These are phyloP conservation scores for Eupristina koningsbergeri DNA, from an alignment of 1,140 invertebrate genomes.

Conservation along the genomic window DNA sequence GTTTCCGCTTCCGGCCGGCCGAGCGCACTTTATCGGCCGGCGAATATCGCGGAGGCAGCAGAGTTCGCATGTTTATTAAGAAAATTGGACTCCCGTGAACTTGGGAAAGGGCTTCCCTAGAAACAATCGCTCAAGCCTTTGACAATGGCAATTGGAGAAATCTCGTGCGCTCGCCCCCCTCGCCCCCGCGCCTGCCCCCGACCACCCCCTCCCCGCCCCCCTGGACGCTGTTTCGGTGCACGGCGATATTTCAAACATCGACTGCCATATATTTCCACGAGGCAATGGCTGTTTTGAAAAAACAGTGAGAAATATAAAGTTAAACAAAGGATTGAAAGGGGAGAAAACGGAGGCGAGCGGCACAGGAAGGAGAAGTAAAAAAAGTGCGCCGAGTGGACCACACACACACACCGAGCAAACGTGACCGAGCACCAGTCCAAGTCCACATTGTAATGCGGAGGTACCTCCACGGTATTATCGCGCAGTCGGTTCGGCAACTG, in stretches of 20 bases:
- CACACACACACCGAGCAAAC: conserved; percentile 70
- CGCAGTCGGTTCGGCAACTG: conserved; percentile 64
- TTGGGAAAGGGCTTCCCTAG: background rate
- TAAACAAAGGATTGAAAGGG: conserved; percentile 53
- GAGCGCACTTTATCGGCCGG: too few relatives aligned
- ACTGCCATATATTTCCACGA: conserved; percentile 28
- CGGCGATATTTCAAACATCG: conserved; percentile 42
- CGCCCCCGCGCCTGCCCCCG: too few relatives aligned
- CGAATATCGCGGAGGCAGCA: background rate
- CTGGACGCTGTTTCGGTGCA: background rate
- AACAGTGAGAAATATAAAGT: conserved; percentile 55
- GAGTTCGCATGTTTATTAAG: conserved; percentile 6
- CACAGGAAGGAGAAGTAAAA: conserved; percentile 54
- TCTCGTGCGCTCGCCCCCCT: background rate
- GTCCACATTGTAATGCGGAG: conserved; percentile 71
- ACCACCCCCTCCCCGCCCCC: too few relatives aligned
- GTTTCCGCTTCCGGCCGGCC: conserved; percentile 57
- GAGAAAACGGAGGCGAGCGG: conserved; percentile 50
- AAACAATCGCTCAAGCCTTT: conserved; percentile 15
- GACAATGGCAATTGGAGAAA: conserved; percentile 36
- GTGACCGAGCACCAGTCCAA: conserved; percentile 67
- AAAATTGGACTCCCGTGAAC: background rate
- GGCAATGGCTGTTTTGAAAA: conserved; percentile 41
- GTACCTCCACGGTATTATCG: conserved; percentile 66
- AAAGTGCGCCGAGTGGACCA: conserved; percentile 63